Percentiles rank a stretch among this genome's conserved stretches.
Conservation (phyloP, 2,888 invertebrate species). For the Eupithecia subumbrata region DNA sequence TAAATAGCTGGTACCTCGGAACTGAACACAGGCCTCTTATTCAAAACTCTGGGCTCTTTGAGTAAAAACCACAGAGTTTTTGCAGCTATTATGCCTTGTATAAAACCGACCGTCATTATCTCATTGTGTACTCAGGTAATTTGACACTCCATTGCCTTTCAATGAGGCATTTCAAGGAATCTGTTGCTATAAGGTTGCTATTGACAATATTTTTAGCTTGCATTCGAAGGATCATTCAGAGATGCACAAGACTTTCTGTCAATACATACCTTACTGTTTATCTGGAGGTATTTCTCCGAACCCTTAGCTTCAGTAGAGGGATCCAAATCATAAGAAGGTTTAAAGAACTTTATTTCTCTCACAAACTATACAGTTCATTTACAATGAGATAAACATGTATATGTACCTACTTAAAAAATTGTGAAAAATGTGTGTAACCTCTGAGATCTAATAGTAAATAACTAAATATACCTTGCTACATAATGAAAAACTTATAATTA, state of each 20-base stretch:
- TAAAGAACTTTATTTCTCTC: too few relatives aligned
- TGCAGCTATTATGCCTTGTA: constrained; percentile 14
- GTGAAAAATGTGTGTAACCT: too few relatives aligned
- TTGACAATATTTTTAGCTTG: constrained; percentile 3
- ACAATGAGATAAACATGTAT: too few relatives aligned
- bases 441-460: too few relatives aligned
- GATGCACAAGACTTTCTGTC: neutral
- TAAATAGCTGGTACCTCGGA: neutral
- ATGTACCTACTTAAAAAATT: too few relatives aligned
- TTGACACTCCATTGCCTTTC: constrained; percentile 59
- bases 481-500: too few relatives aligned
- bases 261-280: neutral
- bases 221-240: neutral
- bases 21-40: neutral
- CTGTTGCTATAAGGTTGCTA: constrained; percentile 31
- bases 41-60: constrained; percentile 1
- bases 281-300: too few relatives aligned
- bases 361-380: too few relatives aligned
- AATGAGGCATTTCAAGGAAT: constrained; percentile 64
- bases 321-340: neutral
- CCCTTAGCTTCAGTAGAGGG: neutral
- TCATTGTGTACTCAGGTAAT: constrained; percentile 47
- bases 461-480: too few relatives aligned
- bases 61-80: constrained; percentile 2
- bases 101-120: constrained; percentile 26